Base-by-base conservation (phyloP, 2,797 vertebrate species). In the Fratercula arctica region DNA sequence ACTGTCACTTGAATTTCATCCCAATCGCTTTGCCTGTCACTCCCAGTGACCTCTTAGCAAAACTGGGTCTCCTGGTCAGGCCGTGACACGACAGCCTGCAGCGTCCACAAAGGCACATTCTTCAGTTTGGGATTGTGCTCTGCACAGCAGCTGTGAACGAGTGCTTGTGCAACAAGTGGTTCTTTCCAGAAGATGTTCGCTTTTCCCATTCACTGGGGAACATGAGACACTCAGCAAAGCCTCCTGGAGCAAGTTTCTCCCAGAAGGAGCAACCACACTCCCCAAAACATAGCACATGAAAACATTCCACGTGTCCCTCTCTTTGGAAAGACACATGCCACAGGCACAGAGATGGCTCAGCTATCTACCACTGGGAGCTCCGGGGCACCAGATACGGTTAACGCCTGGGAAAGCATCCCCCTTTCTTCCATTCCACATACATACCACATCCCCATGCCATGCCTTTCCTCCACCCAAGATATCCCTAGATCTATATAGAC, bases 291-390 rank as follows among this genome's bases (percentile, higher is more conserved):
- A 6, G 23, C 21, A 10, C 0, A 9, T 0, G 25, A n/a, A n/a
- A n/a, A n/a, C n/a, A n/a, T 53, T 7, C 57, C 51, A 50, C 2
- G 1, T 35, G n/a, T 18, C 59, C 29, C 59, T 43, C 28, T 64
- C 13, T 24, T 76, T 16, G 24, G 23, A 23, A 13, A 6, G 11
- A 28, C 43, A 7, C 17, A 35, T 28, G 31, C 0, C 3, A 41
- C 39, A 39, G 41, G 57, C 61, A 26, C 0, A 0, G 24, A 10
- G 8, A 5, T 0, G 31, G 24, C 0, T 43, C 25, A 3, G 54
- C 48, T 39, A n/a, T 11, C 16, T 21, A 1, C 9, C 19, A 6
- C 25, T 5, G 12, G 24, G 7, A 39, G 16, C 37, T 35, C 24
- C 39, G 70, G 57, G 57, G 18, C 8, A 45, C 31, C 14, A 29